A percentile compares a stretch with the other conserved stretches of the same genome.
phyloP scores from a whole-genome alignment of 2,797 vertebrate genomes.

The Leptodactylus fallax region DNA sequence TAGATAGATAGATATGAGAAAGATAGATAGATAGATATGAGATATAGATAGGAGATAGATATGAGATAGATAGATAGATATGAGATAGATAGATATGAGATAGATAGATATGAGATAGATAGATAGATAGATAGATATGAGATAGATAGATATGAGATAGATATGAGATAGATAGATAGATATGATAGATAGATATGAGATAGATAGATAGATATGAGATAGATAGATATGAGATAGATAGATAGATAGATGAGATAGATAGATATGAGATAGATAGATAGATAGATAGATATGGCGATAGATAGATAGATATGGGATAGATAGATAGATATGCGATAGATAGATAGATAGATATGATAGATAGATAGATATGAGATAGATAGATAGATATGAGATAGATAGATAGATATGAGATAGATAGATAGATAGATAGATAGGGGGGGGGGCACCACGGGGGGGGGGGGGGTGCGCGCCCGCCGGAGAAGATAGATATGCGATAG shows the following conservation, averaged over 20 bases:
- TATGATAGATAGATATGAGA: neutral
- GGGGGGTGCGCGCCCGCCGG: too few relatives aligned
- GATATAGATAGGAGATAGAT: neutral
- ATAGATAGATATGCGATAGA: neutral
- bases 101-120: neutral
- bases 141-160: conserved; percentile 5
- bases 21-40: neutral
- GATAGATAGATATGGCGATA: neutral
- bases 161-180: neutral
- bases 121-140: conserved; percentile 2
- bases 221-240: conserved; percentile 8
- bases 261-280: neutral
- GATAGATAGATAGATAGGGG: neutral
- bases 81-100: too few relatives aligned
- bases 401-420: neutral
- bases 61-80: neutral
- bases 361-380: neutral
- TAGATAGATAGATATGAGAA: neutral
- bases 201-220: neutral
- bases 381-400: neutral
- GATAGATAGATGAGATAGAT: neutral
- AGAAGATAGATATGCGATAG: too few relatives aligned
- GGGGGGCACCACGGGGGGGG: too few relatives aligned
- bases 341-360: neutral
- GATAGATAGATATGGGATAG: neutral